Conservation (phyloP, 2,888 invertebrate species). For the Cosmia pyralina region DNA sequence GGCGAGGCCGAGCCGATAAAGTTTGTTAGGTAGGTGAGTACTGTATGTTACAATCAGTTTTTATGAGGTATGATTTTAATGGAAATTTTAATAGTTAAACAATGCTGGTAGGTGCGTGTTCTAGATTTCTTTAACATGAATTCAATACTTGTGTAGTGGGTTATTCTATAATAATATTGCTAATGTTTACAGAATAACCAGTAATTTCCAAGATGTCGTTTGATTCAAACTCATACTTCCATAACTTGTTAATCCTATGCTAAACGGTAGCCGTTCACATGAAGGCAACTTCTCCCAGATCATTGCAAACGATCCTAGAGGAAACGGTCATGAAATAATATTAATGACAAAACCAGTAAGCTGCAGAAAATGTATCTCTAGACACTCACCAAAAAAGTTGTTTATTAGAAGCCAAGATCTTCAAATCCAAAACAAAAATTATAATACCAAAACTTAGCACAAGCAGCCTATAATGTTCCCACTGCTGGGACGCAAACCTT, state of each 20-base stretch:
- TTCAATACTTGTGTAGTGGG: too few species aligned
- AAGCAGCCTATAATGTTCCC: background rate
- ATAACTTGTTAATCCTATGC: background rate
- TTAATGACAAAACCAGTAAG: background rate
- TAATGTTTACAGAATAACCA: too few species aligned
- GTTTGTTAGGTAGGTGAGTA: conserved; percentile 16
- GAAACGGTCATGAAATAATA: background rate
- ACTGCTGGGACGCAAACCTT: background rate
- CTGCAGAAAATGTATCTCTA: background rate
- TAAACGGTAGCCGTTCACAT: background rate
- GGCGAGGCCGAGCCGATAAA: conserved; percentile 48
- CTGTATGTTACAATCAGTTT: conserved; percentile 39
- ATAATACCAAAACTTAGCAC: background rate
- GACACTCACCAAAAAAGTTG: background rate
- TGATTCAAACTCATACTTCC: too few species aligned
- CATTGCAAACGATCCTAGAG: background rate
- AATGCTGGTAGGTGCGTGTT: conserved; percentile 11
- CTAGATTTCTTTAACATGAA: conserved; percentile 5
- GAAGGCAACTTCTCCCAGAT: background rate
- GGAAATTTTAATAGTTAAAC: conserved; percentile 34
- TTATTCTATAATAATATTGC: too few species aligned
- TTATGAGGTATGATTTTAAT: conserved; percentile 38
- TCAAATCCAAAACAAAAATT: background rate
- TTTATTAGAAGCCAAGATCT: background rate
- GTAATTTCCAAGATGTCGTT: too few species aligned